Percentiles rank a stretch among this genome's conserved stretches.
phyloP scores from a whole-genome alignment of 2,888 invertebrate genomes.

The Daptonema setosum region DNA sequence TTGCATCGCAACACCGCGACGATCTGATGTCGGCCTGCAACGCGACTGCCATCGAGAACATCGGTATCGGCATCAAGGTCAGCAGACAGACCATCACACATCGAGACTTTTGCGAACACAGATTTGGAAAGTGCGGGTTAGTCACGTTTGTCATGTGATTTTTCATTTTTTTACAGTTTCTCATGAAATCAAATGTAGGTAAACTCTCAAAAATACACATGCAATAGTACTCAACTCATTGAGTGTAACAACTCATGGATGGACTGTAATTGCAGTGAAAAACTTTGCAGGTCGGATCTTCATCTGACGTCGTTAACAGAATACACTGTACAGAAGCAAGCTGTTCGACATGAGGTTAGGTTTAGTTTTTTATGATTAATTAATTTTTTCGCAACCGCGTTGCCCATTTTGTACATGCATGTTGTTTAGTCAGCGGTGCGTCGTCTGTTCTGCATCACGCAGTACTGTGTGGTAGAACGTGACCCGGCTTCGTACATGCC shows the following conservation, averaged over 20 bases:
- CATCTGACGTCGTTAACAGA: conserved; percentile 86
- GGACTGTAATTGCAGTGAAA: not conserved
- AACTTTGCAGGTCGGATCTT: conserved; percentile 57
- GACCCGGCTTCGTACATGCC: conserved; percentile 90
- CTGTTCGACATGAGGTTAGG: conserved; percentile 44
- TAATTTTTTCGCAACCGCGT: not conserved
- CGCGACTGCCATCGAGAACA: conserved; percentile 54
- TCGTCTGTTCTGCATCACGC: conserved; percentile 74
- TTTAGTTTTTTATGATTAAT: not conserved
- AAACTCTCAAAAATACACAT: not conserved
- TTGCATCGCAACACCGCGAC: conserved; percentile 60
- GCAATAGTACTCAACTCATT: too few relatives aligned
- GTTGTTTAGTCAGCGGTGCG: conserved; percentile 41
- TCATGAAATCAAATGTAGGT: not conserved
- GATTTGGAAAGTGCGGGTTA: not conserved
- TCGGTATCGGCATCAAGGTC: conserved; percentile 62
- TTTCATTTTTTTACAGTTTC: not conserved
- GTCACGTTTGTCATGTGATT: not conserved
- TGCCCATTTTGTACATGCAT: not conserved
- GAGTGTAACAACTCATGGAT: too few relatives aligned
- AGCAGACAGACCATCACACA: conserved; percentile 57
- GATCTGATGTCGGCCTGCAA: conserved; percentile 64
- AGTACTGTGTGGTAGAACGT: conserved; percentile 78
- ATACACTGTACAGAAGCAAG: conserved; percentile 80
- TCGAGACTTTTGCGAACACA: not conserved